Base-by-base conservation (phyloP, 2,113 vertebrate genomes). In the Pimephales promelas region DNA sequence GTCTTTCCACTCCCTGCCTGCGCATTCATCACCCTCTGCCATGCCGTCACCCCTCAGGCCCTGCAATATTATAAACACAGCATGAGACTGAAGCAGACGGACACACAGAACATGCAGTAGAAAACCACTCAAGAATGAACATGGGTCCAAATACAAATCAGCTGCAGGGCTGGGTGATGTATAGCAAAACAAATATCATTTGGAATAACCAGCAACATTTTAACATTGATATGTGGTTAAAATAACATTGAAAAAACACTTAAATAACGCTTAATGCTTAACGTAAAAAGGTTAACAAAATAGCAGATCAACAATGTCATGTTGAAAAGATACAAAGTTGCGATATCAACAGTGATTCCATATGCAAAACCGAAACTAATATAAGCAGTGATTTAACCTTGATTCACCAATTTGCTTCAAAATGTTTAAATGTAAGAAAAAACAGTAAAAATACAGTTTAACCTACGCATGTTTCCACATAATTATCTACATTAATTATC, bases 1-100 rank as follows among this genome's bases (percentile, higher is more conserved):
- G 90, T 98, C 97, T 90, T 96, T 97, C 98, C 98, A 99, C 88
- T 98, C 96, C 84, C 95, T 91, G 56, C 91, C 93, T 89, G 95
- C 94, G 86, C 91, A 83, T 83, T 96, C 96, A 90, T 95, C 93
- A 78, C 92, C 90, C 64, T 98, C 97, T 9, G 96, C 95, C 97
- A 98, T 98, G 74, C 20, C 31, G 56, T 40, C 71, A 57, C 59
- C 84, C 76, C 86, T 87, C 36, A 45, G 62, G 40, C 80, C 26
- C 40, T 81, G 73, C 72, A 31, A 47, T 16, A 45, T 4, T 24
- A 68, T 20, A 47, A 6, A 59, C 13, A 72, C 70, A 75, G 56
- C 52, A 24, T 59, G 57, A 59, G n/a, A 26, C 8, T 0, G 1
- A 43, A 61, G 18, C 26, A 31, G 49, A 81, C 10, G 31, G 54